A percentile compares a stretch with the other conserved stretches of the same genome.
phyloP scores from a whole-genome alignment of 1,140 invertebrate genomes.

The Drosophila kikkawai region DNA sequence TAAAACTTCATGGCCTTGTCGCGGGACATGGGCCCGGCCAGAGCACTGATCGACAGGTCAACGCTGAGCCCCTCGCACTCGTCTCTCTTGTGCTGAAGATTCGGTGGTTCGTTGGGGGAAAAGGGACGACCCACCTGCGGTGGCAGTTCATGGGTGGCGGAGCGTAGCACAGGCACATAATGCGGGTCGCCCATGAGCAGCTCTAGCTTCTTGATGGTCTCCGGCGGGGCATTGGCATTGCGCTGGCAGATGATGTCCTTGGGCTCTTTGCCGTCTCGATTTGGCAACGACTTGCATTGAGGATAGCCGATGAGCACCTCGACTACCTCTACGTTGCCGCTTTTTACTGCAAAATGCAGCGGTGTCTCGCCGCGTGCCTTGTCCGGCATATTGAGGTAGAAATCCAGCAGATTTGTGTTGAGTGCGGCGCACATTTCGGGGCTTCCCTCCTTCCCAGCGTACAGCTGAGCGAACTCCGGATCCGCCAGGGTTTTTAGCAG shows the following conservation, averaged over 20 bases:
- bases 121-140: slow-evolving; percentile 91
- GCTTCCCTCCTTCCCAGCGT: slow-evolving; percentile 91
- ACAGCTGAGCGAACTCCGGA: slow-evolving; percentile 89
- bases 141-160: slow-evolving; percentile 89
- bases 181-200: slow-evolving; percentile 89
- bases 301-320: slow-evolving; percentile 92
- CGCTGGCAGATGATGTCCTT: slow-evolving; percentile 91
- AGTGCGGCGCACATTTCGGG: slow-evolving; percentile 81
- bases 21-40: slow-evolving; percentile 94
- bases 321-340: slow-evolving; percentile 91
- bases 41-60: slow-evolving; percentile 90
- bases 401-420: slow-evolving; percentile 90
- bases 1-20: slow-evolving; percentile 90
- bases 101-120: slow-evolving; percentile 88
- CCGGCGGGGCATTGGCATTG: slow-evolving; percentile 74
- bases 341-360: slow-evolving; percentile 96
- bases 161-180: slow-evolving; percentile 93
- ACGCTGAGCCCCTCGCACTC: slow-evolving; percentile 88
- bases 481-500: slow-evolving; percentile 92
- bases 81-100: slow-evolving; percentile 85
- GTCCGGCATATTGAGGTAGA: slow-evolving; percentile 97
- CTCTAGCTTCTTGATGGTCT: slow-evolving; percentile 87
- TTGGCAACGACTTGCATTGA: slow-evolving; percentile 89
- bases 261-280: slow-evolving; percentile 91
- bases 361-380: slow-evolving; percentile 96